Evolutionary conservation across 2,113 vertebrate species (phyloP), one percentile per base, ranked within the genome.

Genomic region (Pituophis catenifer): DNA sequence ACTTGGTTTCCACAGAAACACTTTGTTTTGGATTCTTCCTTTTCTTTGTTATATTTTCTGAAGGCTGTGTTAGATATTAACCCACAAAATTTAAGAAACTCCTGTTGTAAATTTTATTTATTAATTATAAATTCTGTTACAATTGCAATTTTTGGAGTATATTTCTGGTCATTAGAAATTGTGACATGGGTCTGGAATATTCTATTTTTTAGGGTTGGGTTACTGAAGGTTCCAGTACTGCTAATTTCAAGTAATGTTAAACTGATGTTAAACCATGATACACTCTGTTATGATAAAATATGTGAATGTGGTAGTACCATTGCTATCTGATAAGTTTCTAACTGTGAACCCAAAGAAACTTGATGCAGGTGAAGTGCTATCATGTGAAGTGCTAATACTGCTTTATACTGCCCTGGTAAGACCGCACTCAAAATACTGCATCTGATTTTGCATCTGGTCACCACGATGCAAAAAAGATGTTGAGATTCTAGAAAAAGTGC

Each of bases 1-100:
- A 87, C 52, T 70, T 70, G 15, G 93, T 54, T 91, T 93, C 92
- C 90, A 92, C 91, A 50, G 94, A 55, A 52, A 85, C 58, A 85
- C 33, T 21, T 33, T 85, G 52, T 93, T 50, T 29, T 17, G 1
- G 70, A 9, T 93, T 21, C 5, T 59, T 59, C 38, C 53, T 52
- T 92, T 26, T 44, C 33, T 12, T 9, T 70, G 0, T 89, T 89
- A 19, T 86, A 33, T 81, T 88, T 75, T 48, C 87, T 58, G 19
- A 13, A 38, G 11, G 23, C 5, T 54, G 53, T 70, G 29, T 44
- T 92, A 54, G 55, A 17, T 26, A 5, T 15, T 33, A 91, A 38
- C 70, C 13, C 23, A 91, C 13, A 86, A 38, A 86, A 59, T 65
- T 53, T 29, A 38, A 92, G 57, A 92, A 50, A 57, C 2, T 55